Evolutionary conservation across 1,140 invertebrate species (phyloP).

Genomic region (Drosophila aff.): DNA sequence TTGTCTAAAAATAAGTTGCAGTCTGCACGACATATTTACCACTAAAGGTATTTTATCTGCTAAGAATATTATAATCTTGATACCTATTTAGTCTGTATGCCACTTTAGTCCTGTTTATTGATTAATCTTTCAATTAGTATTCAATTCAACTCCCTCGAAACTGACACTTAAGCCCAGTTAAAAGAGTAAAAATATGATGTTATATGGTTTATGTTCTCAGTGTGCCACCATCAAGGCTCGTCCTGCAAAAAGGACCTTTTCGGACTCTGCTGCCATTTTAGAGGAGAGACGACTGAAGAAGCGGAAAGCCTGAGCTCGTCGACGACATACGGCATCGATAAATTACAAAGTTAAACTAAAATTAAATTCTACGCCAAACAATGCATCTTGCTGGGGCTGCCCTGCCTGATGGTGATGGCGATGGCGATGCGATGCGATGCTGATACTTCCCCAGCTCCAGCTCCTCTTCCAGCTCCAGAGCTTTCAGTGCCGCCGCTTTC

Average conservation of each 20-base stretch:
- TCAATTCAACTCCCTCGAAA: background rate
- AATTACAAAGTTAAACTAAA: conserved; percentile 84
- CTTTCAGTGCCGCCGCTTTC: conserved; percentile 57
- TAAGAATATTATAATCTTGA: background rate
- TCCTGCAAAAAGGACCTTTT: conserved; percentile 40
- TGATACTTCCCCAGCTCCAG: conserved; percentile 30
- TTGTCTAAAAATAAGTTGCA: background rate
- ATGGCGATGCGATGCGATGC: conserved; percentile 17
- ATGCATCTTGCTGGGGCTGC: conserved; percentile 70
- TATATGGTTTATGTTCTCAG: background rate
- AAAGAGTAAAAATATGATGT: background rate
- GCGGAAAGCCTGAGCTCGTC: conserved; percentile 47
- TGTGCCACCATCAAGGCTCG: conserved; percentile 25
- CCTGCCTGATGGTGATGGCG: conserved; percentile 18
- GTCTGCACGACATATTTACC: background rate
- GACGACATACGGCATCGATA: conserved; percentile 83
- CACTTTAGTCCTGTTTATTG: background rate
- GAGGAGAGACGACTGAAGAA: conserved; percentile 1
- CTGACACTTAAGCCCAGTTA: background rate
- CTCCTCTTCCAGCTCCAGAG: conserved; percentile 11
- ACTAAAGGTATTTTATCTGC: background rate
- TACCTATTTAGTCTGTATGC: rapidly evolving
- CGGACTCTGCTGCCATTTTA: conserved; percentile 36
- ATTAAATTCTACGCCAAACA: conserved; percentile 84
- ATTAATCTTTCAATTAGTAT: background rate